Base-by-base conservation (phyloP, 2,113 vertebrate genomes). In the Phalacrocorax aristotelis region DNA sequence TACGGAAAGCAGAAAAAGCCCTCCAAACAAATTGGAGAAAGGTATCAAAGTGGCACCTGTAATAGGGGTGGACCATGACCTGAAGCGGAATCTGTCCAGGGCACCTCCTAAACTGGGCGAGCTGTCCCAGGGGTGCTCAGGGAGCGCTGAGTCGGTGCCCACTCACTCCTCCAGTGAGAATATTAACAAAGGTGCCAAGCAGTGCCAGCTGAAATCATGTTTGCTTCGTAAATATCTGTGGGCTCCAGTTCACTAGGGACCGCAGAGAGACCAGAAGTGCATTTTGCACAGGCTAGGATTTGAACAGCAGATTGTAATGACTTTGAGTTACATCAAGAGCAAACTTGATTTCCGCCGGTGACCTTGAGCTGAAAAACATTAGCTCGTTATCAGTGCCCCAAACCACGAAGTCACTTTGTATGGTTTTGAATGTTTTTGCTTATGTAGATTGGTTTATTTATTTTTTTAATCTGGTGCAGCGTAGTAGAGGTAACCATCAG, bases 391-490 rank as follows among this genome's bases (percentile, higher is more conserved):
- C 96, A 86, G 71, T 5, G 9, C 60, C 75, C 77, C 6, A 34
- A 83, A 76, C 78, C 15, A 5, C 2, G 26, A 83, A 90, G 92
- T 83, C 0, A 1, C 75, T 91, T 92, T 66, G 58, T 93, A 57
- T 51, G n/a, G 62, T 74, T 96, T 75, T 88, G 52, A 82, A 34
- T 70, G 65, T 7, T 95, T 92, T 88, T 94, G 83, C 79, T 93
- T 94, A 97, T 94, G 89, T 87, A 93, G 93, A 96, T 96, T 97
- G 89, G 65, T 57, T 95, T 94, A 27, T 97, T 96, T 97, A 48
- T 76, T 95, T 91, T 97, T 94, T 95, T 93, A 94, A 97, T 97
- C 96, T 95, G 81, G 95, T 95, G 82, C 78, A 72, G 85, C 78
- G 52, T 15, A 65, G 81, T 93, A 76, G 57, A 83, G 52, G 89